Evolutionary conservation across 1,140 invertebrate species (phyloP), one percentile per base, ranked within the genome.

Genomic region (Pantala flavescens): DNA sequence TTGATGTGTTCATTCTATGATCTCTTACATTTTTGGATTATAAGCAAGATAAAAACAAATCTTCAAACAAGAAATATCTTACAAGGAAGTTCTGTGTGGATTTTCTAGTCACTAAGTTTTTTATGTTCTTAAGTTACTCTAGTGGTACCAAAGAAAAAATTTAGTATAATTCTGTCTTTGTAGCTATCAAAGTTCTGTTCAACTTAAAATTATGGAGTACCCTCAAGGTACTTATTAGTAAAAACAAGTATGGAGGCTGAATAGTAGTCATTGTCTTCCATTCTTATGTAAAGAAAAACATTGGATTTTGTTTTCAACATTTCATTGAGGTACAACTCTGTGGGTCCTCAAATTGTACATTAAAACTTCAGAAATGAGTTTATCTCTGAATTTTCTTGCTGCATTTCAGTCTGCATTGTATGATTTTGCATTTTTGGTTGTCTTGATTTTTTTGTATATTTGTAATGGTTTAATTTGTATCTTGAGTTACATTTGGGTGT

Each of bases 61-160:
- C n/a, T 63, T 63, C n/a, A 5, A 63, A 21, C 49, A 63, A 63
- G 49, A 63, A 63, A 63, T 63, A 63, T 63, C 49, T 19, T 63
- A 19, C 49, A 63, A 63, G 14, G 49, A 63, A 63, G 49, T 63
- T 16, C 49, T 63, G 49, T 63, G n/a, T 63, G 49, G 49, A 63
- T 63, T 63, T 63, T 63, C 49, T 63, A 63, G 49, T 63, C 49
- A 63, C n/a, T 63, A 63, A 63, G 49, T 63, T 63, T 63, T 63
- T 63, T 63, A 19, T 19, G n/a, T 63, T 63, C n/a, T 7, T 63
- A 16, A 63, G n/a, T 63, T 63, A 63, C n/a, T 63, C 49, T 63
- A 63, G 49, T 21, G n/a, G 49, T 63, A 63, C 49, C 49, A 63
- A 63, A 63, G 49, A 63, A 63, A 49, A 49, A 63, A 19, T 63